Percentiles rank a stretch among this genome's conserved stretches.
Evolutionary conservation across 1,140 invertebrate genomes (phyloP).

Genomic region (Philopotamus ludificatus): DNA sequence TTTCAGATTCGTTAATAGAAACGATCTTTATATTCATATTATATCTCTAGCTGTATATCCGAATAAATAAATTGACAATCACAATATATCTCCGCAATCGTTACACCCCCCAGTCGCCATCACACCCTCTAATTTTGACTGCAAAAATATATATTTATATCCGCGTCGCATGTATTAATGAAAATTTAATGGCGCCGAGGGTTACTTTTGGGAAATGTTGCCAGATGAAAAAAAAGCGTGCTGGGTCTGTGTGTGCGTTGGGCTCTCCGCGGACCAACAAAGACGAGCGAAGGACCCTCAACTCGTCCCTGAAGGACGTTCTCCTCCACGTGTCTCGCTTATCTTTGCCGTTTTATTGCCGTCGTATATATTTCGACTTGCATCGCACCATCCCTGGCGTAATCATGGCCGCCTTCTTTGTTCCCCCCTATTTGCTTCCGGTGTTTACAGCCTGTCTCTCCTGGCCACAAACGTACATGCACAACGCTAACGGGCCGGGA

Average conservation of each 20-base stretch:
- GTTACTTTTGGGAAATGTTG: not conserved
- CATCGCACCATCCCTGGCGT: too few relatives aligned
- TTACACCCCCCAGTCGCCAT: too few relatives aligned
- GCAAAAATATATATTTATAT: not conserved
- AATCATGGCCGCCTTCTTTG: too few relatives aligned
- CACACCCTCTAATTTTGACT: not conserved
- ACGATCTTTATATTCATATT: too few relatives aligned
- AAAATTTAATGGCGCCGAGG: conserved; percentile 11
- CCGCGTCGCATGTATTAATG: conserved; percentile 8
- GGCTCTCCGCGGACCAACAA: not conserved
- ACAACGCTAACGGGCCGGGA: too few relatives aligned
- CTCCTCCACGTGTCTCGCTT: not conserved
- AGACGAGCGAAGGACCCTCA: not conserved
- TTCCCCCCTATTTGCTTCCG: too few relatives aligned
- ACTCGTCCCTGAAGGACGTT: not conserved
- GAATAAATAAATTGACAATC: too few relatives aligned
- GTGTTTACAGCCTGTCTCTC: too few relatives aligned
- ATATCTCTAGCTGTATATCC: too few relatives aligned
- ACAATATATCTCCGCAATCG: too few relatives aligned
- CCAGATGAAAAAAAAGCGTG: not conserved
- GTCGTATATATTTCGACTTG: not conserved
- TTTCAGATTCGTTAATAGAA: too few relatives aligned
- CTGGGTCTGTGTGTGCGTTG: not conserved
- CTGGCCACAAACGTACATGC: too few relatives aligned
- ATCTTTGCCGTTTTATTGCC: not conserved